Evolutionary conservation across 1,140 invertebrate genomes (phyloP).

Genomic region (Leptinotarsa undecemlineata): DNA sequence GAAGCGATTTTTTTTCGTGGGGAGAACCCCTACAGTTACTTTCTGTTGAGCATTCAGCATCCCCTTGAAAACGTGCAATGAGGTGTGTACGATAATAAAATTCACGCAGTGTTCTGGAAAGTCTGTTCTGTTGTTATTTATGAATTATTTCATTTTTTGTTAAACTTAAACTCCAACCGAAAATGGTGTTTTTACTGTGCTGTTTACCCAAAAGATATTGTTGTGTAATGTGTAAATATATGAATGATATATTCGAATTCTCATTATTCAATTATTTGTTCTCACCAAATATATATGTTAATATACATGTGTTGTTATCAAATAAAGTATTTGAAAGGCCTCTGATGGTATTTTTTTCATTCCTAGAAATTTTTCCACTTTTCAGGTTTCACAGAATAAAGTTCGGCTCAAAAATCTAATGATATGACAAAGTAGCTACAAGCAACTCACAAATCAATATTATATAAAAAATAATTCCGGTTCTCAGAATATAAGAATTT

Average conservation of each 20-base stretch:
- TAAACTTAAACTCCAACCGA: constrained; percentile 16
- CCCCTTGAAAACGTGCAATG: constrained; percentile 34
- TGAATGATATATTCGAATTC: constrained; percentile 44
- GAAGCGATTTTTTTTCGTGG: background rate
- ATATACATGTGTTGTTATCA: constrained; percentile 54
- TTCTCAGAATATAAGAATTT: no score
- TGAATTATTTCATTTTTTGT: constrained; percentile 26
- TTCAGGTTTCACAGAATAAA: no score
- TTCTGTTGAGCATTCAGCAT: background rate
- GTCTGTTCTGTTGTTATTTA: constrained; percentile 29
- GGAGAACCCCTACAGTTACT: background rate
- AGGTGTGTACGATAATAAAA: constrained; percentile 31
- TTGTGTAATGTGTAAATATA: constrained; percentile 52
- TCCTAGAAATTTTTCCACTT: background rate
- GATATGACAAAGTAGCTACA: no score
- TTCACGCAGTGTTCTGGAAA: constrained; percentile 27
- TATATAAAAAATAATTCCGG: no score
- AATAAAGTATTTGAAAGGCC: constrained; percentile 37
- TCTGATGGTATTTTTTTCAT: background rate
- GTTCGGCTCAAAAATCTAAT: no score
- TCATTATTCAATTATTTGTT: constrained; percentile 53
- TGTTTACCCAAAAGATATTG: constrained; percentile 43
- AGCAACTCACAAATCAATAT: no score
- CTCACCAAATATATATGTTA: constrained; percentile 54
- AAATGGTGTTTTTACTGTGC: constrained; percentile 42